Conservation (phyloP, 1,140 invertebrate species). For the Nixonia krombeini region DNA sequence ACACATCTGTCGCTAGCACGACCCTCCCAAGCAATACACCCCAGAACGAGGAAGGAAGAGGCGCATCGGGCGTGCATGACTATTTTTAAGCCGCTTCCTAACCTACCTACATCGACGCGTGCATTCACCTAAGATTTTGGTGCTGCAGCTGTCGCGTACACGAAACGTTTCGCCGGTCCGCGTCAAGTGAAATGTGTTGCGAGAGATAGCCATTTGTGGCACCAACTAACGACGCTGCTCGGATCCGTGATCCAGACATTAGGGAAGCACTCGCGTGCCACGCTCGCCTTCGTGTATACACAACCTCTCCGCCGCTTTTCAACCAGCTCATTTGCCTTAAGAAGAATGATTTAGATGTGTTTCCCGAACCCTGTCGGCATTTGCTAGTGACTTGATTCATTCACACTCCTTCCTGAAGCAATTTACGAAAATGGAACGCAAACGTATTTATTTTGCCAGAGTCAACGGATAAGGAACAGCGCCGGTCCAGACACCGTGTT, state of each 20-base stretch:
- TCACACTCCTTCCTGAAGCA: conserved; percentile 13
- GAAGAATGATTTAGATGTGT: conserved; percentile 28
- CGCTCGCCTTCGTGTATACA: conserved; percentile 31
- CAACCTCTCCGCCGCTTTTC: conserved; percentile 1
- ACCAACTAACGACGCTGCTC: not conserved
- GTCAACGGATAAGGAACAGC: not conserved
- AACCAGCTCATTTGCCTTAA: not conserved
- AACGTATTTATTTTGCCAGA: conserved; percentile 25
- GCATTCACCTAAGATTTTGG: conserved; percentile 47
- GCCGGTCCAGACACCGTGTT: no score
- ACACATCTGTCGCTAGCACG: conserved; percentile 58
- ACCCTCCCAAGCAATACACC: conserved; percentile 16
- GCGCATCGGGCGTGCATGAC: conserved; percentile 44
- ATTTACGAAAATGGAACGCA: conserved; percentile 9
- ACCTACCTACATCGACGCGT: no score
- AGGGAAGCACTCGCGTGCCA: conserved; percentile 26
- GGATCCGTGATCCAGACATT: not conserved
- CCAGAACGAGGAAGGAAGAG: conserved; percentile 44
- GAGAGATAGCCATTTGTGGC: conserved; percentile 5
- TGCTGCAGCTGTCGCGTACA: conserved; percentile 40
- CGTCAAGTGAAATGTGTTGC: conserved; percentile 35
- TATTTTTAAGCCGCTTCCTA: conserved; percentile 27
- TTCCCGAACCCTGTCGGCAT: conserved; percentile 28
- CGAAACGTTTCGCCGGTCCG: no score
- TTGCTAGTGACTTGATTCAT: conserved; percentile 32